Conservation (phyloP, 2,113 vertebrate genomes). For the Gallinago undulata region DNA sequence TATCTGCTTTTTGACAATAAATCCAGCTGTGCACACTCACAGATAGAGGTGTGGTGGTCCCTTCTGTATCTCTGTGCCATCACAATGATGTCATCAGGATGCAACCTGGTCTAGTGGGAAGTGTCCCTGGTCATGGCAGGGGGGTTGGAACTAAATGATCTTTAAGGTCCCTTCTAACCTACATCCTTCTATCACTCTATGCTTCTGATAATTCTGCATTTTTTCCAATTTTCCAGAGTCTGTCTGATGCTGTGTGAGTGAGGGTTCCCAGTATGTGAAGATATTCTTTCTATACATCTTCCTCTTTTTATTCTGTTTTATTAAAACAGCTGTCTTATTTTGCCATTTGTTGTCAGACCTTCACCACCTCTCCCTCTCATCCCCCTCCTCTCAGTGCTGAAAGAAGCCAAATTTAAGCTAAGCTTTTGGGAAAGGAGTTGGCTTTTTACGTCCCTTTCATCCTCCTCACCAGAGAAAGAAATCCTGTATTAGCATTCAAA, state of each 20-base stretch:
- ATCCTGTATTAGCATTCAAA: not conserved
- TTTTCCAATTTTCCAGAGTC: not conserved
- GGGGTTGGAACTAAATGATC: not conserved
- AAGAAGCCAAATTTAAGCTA: not conserved
- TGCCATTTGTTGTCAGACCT: not conserved
- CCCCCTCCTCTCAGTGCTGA: not conserved
- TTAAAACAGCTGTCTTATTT: not conserved
- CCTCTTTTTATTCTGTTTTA: not conserved
- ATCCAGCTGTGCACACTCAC: accelerated
- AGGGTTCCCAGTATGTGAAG: not conserved
- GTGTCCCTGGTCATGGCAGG: not conserved
- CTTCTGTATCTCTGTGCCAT: not conserved
- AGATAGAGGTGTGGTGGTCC: no score
- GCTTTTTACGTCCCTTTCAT: not conserved
- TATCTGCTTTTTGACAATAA: not conserved
- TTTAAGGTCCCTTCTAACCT: not conserved
- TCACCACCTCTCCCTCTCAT: not conserved
- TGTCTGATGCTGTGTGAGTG: not conserved
- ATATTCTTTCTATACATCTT: not conserved
- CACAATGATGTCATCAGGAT: not conserved
- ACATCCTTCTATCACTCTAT: not conserved
- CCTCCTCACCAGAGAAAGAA: not conserved
- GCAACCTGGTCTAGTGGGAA: not conserved
- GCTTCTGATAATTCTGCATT: not conserved
- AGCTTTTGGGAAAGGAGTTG: not conserved